Evolutionary conservation across 2,797 vertebrate species (phyloP).

Genomic region (Luscinia luscinia): DNA sequence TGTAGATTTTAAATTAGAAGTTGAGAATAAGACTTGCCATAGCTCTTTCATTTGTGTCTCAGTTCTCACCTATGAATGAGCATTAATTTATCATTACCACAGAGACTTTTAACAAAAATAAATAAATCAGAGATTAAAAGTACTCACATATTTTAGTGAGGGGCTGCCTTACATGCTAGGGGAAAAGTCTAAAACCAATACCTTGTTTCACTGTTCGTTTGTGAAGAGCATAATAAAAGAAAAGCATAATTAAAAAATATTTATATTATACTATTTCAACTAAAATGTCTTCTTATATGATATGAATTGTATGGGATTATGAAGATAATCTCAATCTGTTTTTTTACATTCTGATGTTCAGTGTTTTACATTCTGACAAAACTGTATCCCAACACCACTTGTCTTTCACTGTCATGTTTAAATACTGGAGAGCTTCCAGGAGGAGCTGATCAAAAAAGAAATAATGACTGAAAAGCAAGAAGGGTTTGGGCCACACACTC

Average conservation of each 20-base stretch:
- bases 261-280: not conserved
- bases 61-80: not conserved
- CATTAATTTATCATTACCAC: not conserved
- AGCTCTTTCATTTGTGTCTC: not conserved
- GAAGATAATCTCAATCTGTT: not conserved
- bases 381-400: not conserved
- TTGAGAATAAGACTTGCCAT: not conserved
- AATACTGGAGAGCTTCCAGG: not conserved
- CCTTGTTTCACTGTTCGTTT: not conserved
- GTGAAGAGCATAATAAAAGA: not conserved
- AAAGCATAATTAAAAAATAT: not conserved
- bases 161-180: not conserved
- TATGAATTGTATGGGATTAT: not conserved
- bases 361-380: not conserved
- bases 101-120: not conserved
- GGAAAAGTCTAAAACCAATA: not conserved
- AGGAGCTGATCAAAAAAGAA: not conserved
- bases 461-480: not conserved
- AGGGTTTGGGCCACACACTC: not conserved
- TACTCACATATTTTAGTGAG: not conserved
- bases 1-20: not conserved
- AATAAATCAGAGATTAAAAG: not conserved
- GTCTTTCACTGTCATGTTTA: not conserved
- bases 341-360: too few species aligned
- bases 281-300: not conserved